A percentile compares a stretch with the other conserved stretches of the same genome.
Conservation (phyloP, 2,113 vertebrate species). For the Ctenomys sociabilis region DNA sequence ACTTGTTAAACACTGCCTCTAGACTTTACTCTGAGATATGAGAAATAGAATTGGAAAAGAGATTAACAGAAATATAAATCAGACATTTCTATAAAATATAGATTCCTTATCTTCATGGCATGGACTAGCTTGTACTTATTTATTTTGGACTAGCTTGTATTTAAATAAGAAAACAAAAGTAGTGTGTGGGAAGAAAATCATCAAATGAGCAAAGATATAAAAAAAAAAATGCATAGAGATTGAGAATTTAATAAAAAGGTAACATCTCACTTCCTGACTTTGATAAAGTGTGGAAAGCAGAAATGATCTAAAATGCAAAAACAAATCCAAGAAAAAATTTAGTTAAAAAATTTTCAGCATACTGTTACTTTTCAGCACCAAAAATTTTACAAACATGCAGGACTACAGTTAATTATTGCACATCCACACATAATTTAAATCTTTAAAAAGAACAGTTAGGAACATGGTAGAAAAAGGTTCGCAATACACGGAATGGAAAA, state of each 20-base stretch:
- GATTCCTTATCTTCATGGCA: not conserved
- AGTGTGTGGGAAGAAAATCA: not conserved
- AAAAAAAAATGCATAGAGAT: not conserved
- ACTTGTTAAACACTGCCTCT: slow-evolving; percentile 78
- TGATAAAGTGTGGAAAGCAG: not conserved
- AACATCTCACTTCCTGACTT: not conserved
- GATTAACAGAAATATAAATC: not conserved
- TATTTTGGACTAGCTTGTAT: too few species aligned
- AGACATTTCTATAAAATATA: not conserved
- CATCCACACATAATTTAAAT: not conserved
- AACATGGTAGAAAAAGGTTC: not conserved
- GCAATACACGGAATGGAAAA: slow-evolving; percentile 12
- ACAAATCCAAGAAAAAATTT: not conserved
- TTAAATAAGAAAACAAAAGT: not conserved
- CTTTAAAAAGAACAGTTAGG: not conserved
- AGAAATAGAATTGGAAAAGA: not conserved
- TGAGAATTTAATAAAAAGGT: not conserved
- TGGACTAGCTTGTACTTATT: too few species aligned
- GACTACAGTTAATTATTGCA: not conserved
- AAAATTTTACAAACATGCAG: not conserved
- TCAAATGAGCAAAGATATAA: not conserved
- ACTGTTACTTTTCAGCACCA: slow-evolving; percentile 12
- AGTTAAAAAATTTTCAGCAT: slow-evolving; percentile 16
- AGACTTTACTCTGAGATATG: slow-evolving; percentile 68
- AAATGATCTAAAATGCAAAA: slow-evolving; percentile 14